Evolutionary conservation across 1,140 invertebrate species (phyloP), one percentile per base, ranked within the genome.

Genomic region (Drosophila hydei): DNA sequence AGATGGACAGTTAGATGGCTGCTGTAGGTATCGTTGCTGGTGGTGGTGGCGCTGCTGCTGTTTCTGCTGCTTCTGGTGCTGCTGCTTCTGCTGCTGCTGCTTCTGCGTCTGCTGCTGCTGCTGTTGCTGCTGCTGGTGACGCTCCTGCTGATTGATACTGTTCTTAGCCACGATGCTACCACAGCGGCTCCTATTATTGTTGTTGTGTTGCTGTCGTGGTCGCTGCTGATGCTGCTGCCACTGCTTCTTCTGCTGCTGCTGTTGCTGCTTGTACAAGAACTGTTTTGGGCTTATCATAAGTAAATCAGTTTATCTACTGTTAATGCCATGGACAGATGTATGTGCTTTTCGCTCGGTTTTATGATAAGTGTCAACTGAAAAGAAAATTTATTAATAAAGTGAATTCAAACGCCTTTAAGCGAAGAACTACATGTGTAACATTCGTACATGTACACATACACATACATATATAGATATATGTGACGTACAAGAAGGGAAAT

Each of bases 1-100:
- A 88, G 81, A 88, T 88, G 81, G 83, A 81, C 81, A 75, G 62
- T 73, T 85, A 76, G 73, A 85, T 72, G 75, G 59, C 63, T 65
- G 56, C 67, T 51, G 54, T 38, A 8, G 38, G 12, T 61, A 58
- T 21, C 79, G 63, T 70, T 79, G 62, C 56, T 56, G 36, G 21
- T 42, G 43, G 19, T 50, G 19, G 48, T 70, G 70, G 48, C 62
- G 45, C 18, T 45, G 45, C 40, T 69, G 52, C 63, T 74, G 75
- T 61, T 65, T 52, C 71, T 40, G 51, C 11, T 23, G 69, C 42
- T 56, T 56, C 16, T 48, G 51, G 19, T 76, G 47, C 64, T 75
- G 42, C 52, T 69, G 51, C 50, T 48, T 18, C 8, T 43, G 42
- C 9, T 43, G 43, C 18, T 45, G 18, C 42, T 33, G 27, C 18